These are phyloP conservation scores for Clupea harengus DNA, from an alignment of 2,113 vertebrate genomes.

Conservation along the genomic window DNA sequence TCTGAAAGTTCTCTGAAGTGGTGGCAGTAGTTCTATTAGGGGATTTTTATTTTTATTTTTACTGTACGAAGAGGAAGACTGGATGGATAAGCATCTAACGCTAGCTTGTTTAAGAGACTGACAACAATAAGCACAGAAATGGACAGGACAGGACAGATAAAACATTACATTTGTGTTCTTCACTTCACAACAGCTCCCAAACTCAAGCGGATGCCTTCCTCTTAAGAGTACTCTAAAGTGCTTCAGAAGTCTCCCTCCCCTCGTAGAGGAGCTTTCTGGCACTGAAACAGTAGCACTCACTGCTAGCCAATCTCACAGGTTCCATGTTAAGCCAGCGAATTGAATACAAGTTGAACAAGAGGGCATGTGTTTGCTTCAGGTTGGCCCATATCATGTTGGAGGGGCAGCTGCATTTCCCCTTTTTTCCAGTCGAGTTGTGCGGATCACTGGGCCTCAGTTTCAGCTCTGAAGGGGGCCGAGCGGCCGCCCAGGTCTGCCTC, in stretches of 20 bases:
- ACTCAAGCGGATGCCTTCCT: not conserved
- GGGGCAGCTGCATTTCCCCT: not conserved
- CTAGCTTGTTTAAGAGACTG: not conserved
- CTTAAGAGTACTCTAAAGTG: not conserved
- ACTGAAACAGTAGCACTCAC: not conserved
- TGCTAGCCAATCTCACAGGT: no score
- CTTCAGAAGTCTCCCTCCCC: not conserved
- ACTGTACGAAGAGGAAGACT: not conserved
- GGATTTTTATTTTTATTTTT: not conserved
- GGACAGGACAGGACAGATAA: not conserved
- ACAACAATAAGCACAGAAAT: not conserved
- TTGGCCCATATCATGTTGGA: not conserved
- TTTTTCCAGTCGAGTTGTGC: not conserved
- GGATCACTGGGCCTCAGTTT: not conserved
- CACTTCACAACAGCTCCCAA: not conserved
- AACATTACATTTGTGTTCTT: not conserved
- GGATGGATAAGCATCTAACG: not conserved
- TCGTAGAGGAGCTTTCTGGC: not conserved
- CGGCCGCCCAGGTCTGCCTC: not conserved
- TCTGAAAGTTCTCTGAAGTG: constrained; percentile 30
- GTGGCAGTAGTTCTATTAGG: constrained; percentile 15
- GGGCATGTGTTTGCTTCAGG: not conserved
- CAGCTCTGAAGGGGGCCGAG: not conserved
- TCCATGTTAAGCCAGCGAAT: no score
- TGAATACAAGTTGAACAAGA: not conserved